A percentile compares a stretch with the other conserved stretches of the same genome.
Conservation (phyloP, 2,797 vertebrate species). For the Pangasius djambal region DNA sequence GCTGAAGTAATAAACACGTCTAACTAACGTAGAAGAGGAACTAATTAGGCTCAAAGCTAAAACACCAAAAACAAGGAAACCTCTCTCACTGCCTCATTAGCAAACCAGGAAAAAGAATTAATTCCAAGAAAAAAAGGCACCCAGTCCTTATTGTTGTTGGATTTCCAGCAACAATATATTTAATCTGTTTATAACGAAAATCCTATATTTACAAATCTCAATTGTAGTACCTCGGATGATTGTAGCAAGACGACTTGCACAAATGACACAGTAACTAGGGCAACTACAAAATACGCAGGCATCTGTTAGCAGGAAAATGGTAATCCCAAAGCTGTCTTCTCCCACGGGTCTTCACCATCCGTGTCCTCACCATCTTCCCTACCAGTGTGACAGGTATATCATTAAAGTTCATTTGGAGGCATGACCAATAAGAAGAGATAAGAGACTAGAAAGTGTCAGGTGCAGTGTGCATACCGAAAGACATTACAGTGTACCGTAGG, state of each 20-base stretch:
- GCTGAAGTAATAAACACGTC: neutral
- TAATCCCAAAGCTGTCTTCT: neutral
- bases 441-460: neutral
- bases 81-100: conserved; percentile 5
- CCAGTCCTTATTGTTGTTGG: neutral
- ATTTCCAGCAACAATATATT: neutral
- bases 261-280: neutral
- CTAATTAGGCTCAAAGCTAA: neutral
- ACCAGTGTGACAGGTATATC: neutral
- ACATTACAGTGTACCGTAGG: neutral
- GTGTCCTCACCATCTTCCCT: neutral
- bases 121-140: neutral
- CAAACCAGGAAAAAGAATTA: neutral
- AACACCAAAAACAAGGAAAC: neutral
- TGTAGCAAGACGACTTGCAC: neutral
- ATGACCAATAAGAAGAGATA: neutral
- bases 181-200: neutral
- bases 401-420: neutral
- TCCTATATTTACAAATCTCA: neutral
- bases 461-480: neutral
- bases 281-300: neutral
- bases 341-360: neutral
- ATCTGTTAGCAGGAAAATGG: neutral
- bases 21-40: neutral
- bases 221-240: neutral